Conservation (phyloP, 2,113 vertebrate species). For the Gymnocephalus cernua region DNA sequence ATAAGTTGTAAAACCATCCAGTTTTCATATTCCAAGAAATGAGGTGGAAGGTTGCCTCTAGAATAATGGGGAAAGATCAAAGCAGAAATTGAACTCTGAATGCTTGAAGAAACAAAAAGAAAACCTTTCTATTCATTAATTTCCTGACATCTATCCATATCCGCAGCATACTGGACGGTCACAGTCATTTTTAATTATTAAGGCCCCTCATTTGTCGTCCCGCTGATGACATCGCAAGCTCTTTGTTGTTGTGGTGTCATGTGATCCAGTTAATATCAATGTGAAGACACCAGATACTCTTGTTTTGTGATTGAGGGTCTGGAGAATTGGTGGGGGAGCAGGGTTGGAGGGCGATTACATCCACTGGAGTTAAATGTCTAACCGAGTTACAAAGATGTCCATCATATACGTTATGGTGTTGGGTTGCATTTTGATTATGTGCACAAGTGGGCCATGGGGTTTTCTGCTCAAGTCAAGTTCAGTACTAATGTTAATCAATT, state of each 20-base stretch:
- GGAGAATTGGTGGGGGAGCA: slow-evolving; percentile 30
- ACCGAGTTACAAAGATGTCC: slow-evolving; percentile 38
- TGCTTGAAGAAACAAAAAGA: slow-evolving; percentile 61
- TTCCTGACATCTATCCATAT: slow-evolving; percentile 75
- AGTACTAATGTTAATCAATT: not conserved
- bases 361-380: slow-evolving; percentile 53
- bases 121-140: slow-evolving; percentile 73
- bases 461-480: not conserved
- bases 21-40: slow-evolving; percentile 14
- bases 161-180: slow-evolving; percentile 78
- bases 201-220: slow-evolving; percentile 81
- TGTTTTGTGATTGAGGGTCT: slow-evolving; percentile 79
- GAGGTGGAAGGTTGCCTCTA: slow-evolving; percentile 4
- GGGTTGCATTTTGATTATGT: slow-evolving; percentile 31
- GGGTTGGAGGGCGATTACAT: slow-evolving; percentile 9
- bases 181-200: slow-evolving; percentile 83
- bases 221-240: slow-evolving; percentile 78
- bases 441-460: not conserved
- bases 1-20: slow-evolving; percentile 6
- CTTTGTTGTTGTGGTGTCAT: slow-evolving; percentile 81
- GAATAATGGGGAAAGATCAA: slow-evolving; percentile 35
- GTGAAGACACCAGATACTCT: slow-evolving; percentile 79
- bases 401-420: slow-evolving; percentile 39
- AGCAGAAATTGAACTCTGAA: slow-evolving; percentile 49
- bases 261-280: slow-evolving; percentile 82